These are phyloP conservation scores for Hirudinaria manillensis DNA, from an alignment of 2,888 invertebrate species.

Conservation along the genomic window DNA sequence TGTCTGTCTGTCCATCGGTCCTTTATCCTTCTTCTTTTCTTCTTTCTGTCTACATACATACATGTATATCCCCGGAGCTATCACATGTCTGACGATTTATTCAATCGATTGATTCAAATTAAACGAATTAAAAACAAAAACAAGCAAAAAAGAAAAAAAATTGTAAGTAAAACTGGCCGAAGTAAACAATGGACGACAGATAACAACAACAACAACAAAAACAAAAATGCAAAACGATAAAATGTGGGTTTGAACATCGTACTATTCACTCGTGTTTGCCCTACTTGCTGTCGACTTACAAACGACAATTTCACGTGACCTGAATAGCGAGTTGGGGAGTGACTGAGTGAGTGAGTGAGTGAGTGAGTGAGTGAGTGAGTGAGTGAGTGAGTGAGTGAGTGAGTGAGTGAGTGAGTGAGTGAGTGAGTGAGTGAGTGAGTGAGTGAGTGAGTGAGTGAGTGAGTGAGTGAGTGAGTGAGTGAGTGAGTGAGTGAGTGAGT, in stretches of 20 bases:
- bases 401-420: not conserved
- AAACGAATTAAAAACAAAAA: no score
- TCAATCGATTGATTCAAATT: no score
- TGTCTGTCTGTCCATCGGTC: not conserved
- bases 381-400: slow-evolving; percentile 5
- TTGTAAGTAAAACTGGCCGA: no score
- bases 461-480: slow-evolving; percentile 14
- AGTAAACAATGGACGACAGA: no score
- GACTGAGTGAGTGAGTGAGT: not conserved
- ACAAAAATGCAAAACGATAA: no score
- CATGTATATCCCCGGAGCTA: not conserved
- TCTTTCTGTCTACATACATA: not conserved
- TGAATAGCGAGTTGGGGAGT: not conserved
- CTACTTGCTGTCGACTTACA: not conserved
- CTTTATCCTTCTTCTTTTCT: not conserved
- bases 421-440: not conserved
- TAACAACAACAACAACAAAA: no score
- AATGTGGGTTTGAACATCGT: no score
- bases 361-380: not conserved
- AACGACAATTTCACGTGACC: not conserved
- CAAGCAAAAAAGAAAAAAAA: no score
- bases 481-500: slow-evolving; percentile 11
- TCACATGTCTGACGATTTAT: not conserved
- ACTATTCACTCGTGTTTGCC: not conserved
- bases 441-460: slow-evolving; percentile 14